A percentile compares a stretch with the other conserved stretches of the same genome.
These are phyloP conservation scores for Sacculina carcini DNA, from an alignment of 2,888 invertebrate species.

Conservation along the genomic window DNA sequence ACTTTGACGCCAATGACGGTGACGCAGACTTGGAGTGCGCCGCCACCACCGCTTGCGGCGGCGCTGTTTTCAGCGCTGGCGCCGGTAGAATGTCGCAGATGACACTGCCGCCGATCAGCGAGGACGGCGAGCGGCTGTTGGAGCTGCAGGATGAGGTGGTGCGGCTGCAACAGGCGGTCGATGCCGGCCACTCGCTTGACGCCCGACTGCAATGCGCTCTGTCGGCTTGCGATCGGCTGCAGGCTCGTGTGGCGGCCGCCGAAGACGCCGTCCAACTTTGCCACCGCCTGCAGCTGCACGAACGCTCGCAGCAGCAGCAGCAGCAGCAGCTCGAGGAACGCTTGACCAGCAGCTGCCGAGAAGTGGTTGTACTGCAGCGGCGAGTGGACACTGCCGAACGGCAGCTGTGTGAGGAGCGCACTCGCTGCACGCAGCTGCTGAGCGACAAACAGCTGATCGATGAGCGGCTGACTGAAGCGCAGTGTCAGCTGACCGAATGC, in stretches of 20 bases:
- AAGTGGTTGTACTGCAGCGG: no score
- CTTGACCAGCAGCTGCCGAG: background rate
- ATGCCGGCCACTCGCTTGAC: background rate
- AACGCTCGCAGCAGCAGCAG: background rate
- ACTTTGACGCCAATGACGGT: no score
- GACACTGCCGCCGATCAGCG: background rate
- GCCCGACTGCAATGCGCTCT: background rate
- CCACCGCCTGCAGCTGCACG: background rate
- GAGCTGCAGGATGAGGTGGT: background rate
- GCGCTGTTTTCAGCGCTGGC: no score
- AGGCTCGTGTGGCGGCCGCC: background rate
- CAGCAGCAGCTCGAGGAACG: background rate
- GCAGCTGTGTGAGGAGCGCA: no score
- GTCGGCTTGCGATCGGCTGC: background rate
- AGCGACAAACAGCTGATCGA: no score
- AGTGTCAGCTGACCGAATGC: no score
- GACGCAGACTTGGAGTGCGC: background rate
- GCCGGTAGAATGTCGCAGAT: background rate
- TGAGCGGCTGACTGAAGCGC: no score
- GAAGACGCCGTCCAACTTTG: no score
- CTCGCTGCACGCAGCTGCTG: no score
- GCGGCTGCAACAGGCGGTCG: background rate
- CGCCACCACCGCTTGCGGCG: background rate
- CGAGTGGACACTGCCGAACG: no score
- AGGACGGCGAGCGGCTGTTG: background rate